Base-by-base conservation (phyloP, 2,888 invertebrate species). In the Cosmia trapezina region DNA sequence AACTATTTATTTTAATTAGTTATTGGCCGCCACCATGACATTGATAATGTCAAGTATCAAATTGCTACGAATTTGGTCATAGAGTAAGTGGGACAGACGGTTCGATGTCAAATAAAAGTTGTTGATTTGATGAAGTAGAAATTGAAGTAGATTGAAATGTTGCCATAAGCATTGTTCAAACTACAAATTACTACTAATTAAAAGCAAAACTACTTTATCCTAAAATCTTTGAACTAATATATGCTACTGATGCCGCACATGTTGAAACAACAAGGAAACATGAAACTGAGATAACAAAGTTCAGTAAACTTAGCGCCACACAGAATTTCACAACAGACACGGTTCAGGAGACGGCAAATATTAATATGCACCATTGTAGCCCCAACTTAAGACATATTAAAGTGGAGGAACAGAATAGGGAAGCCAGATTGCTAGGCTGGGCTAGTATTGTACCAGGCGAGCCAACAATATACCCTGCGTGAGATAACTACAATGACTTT, bases 1-100 rank as follows among this genome's bases (percentile, higher is more conserved):
- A 70, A 81, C 53, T 76, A 79, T 87, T 87, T 78, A 84, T 83
- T 86, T 84, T 87, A 84, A 89, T 88, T 88, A 85, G 78, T 83
- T 80, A 83, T 85, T 83, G 84, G 72, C 66, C 78, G 78, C 76
- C 80, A 81, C 76, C 80, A 81, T 87, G 86, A 87, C 86, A 88
- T 87, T 87, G 81, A 76, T 65, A 84, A 85, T 87, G 84, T 83
- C 83, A 88, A 76, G 74, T 86, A 83, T 86, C 79, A 57, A 73
- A 78, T 81, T 67, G 70, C 72, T 57, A 72, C 67, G 70, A 72
- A 77, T 76, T 77, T 79, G 43, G 68, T 79, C 86, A 88, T 71
- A 87, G 88, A 90, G 17, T 84, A 86, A n/a, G 37, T 37, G n/a
- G 4, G 9, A 33, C 66, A 71, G 77, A 65, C 28, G 57, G 28